A percentile compares a stretch with the other conserved stretches of the same genome.
Conservation (phyloP, 2,888 invertebrate genomes). For the Eugnorisma glareosa region DNA sequence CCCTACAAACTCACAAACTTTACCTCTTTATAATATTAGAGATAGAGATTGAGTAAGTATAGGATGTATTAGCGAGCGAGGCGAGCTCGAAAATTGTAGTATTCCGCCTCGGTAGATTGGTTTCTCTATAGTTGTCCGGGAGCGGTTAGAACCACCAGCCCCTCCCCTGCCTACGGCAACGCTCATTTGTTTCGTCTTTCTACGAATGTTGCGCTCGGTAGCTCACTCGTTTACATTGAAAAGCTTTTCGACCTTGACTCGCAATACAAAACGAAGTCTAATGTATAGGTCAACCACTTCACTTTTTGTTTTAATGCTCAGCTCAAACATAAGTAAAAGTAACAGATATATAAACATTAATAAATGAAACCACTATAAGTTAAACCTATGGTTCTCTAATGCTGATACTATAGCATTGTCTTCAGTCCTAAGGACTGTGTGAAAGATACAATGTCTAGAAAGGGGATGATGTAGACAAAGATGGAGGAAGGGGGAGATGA, state of each 20-base stretch:
- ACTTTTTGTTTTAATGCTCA: conserved; percentile 31
- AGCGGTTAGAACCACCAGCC: no score
- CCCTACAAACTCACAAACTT: no score
- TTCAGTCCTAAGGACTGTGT: not conserved
- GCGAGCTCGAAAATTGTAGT: no score
- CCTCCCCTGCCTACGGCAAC: no score
- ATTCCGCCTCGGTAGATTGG: no score
- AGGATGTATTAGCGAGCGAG: no score
- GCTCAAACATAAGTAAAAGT: conserved; percentile 12
- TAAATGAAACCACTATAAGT: not conserved
- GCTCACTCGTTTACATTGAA: conserved; percentile 32
- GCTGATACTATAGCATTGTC: not conserved
- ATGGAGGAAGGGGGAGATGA: not conserved
- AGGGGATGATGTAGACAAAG: not conserved
- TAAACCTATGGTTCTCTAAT: not conserved
- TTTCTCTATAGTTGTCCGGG: no score
- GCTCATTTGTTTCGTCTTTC: conserved; percentile 9
- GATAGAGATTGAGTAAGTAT: no score
- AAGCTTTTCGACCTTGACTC: conserved; percentile 40
- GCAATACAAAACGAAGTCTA: conserved; percentile 12
- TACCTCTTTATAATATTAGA: no score
- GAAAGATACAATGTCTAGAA: not conserved
- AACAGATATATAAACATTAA: not conserved
- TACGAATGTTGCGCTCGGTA: not conserved
- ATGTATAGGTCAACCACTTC: conserved; percentile 33